Percentiles rank a stretch among this genome's conserved stretches.
Evolutionary conservation across 2,888 invertebrate species (phyloP).

Genomic region (Slavum lentiscoides): DNA sequence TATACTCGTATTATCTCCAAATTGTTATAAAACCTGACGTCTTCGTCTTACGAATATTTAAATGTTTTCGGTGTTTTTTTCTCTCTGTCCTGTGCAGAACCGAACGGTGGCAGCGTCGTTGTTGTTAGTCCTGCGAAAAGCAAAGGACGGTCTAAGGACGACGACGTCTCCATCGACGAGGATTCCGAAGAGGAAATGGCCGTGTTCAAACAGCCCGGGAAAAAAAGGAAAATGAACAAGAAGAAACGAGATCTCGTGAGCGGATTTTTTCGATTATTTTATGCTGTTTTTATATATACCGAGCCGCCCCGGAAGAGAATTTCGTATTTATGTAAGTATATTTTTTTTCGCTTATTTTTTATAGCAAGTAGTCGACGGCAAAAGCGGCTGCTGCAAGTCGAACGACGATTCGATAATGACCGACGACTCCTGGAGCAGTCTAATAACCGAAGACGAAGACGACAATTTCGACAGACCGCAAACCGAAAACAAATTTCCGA

Average conservation of each 20-base stretch:
- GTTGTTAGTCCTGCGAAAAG: too few relatives aligned
- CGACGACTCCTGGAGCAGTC: slow-evolving; percentile 15
- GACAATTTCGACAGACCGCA: neutral
- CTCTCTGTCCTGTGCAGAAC: neutral
- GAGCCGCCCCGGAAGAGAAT: neutral
- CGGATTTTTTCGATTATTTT: neutral
- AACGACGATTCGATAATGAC: slow-evolving; percentile 40
- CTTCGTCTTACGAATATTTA: slow-evolving; percentile 4
- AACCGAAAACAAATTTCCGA: slow-evolving; percentile 6
- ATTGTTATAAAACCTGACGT: slow-evolving; percentile 5
- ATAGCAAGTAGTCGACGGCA: neutral
- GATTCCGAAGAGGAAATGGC: slow-evolving; percentile 44
- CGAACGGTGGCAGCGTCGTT: neutral
- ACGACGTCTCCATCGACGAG: neutral
- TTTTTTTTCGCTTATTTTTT: neutral
- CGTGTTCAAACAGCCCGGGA: slow-evolving; percentile 41
- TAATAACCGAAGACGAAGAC: slow-evolving; percentile 48
- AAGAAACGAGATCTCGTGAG: neutral
- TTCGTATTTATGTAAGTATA: neutral
- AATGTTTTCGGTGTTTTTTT: neutral
- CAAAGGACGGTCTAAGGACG: too few relatives aligned
- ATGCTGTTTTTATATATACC: neutral
- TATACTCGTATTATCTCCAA: too few relatives aligned
- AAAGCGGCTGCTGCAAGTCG: neutral
- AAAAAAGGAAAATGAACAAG: slow-evolving; percentile 34